These are phyloP conservation scores for Megalopta genalis DNA, from an alignment of 1,140 invertebrate genomes.

Conservation along the genomic window DNA sequence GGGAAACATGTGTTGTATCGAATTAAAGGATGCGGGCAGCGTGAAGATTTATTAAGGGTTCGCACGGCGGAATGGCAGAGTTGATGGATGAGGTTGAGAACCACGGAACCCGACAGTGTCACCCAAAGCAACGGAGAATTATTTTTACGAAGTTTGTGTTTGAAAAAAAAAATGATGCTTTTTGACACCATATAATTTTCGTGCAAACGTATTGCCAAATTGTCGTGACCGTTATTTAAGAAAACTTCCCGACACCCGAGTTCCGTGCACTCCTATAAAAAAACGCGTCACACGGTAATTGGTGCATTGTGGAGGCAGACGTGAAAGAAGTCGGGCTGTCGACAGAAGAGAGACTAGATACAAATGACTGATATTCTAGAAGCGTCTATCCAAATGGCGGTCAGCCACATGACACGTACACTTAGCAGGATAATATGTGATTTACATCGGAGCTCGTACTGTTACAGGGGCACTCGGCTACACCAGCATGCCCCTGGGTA, in stretches of 20 bases:
- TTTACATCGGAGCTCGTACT: slow-evolving; percentile 30
- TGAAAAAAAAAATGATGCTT: slow-evolving; percentile 10
- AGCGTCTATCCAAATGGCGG: slow-evolving; percentile 60
- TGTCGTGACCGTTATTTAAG: not conserved
- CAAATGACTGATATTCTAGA: slow-evolving; percentile 60
- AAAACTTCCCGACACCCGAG: not conserved
- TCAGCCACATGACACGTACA: slow-evolving; percentile 51
- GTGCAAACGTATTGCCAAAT: not conserved
- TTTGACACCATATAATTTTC: not conserved
- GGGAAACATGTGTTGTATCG: not conserved
- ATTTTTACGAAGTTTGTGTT: slow-evolving; percentile 18
- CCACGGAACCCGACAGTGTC: slow-evolving; percentile 12
- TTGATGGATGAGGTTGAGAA: slow-evolving; percentile 32
- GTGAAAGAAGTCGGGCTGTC: slow-evolving; percentile 10
- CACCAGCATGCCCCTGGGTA: not conserved
- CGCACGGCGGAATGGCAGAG: not conserved
- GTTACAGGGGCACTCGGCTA: not conserved
- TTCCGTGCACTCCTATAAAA: not conserved
- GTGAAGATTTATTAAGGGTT: slow-evolving; percentile 2
- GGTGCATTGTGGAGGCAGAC: not conserved
- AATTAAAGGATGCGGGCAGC: slow-evolving; percentile 29
- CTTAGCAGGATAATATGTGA: slow-evolving; percentile 48
- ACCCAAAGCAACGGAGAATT: slow-evolving; percentile 5
- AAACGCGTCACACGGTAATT: not conserved
- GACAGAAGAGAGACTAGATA: slow-evolving; percentile 41